phyloP scores from a whole-genome alignment of 2,888 invertebrate genomes.

The Temnothorax ravouxi region DNA sequence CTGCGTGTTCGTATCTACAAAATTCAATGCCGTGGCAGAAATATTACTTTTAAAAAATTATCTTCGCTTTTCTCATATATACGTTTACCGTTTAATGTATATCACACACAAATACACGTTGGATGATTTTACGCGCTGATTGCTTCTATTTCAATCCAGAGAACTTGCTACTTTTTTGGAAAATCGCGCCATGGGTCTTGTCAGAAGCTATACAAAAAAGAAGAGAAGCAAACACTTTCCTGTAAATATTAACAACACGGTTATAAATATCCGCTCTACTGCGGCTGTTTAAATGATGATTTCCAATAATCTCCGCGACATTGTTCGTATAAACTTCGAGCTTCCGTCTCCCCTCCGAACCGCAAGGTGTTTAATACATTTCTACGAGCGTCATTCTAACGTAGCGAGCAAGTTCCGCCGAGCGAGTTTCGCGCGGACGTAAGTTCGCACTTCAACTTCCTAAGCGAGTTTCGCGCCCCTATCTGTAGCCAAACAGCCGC shows the following conservation, averaged over 20 bases:
- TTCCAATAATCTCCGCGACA: conserved; percentile 34
- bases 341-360: background rate
- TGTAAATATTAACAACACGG: conserved; percentile 48
- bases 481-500: conserved; percentile 66
- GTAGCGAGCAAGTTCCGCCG: conserved; percentile 57
- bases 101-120: background rate
- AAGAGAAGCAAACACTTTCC: background rate
- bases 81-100: background rate
- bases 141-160: background rate
- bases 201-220: background rate
- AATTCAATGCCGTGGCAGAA: background rate
- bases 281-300: conserved; percentile 27
- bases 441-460: conserved; percentile 56
- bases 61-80: background rate
- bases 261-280: conserved; percentile 28
- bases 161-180: background rate
- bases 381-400: conserved; percentile 53
- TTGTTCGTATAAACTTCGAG: conserved; percentile 18
- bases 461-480: conserved; percentile 68
- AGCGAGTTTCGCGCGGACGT: conserved; percentile 57
- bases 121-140: background rate
- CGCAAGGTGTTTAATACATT: conserved; percentile 51
- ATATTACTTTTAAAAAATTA: background rate
- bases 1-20: background rate
- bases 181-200: background rate